These are phyloP conservation scores for Sigmodon hispidus DNA, from an alignment of 2,113 vertebrate species.

Conservation along the genomic window DNA sequence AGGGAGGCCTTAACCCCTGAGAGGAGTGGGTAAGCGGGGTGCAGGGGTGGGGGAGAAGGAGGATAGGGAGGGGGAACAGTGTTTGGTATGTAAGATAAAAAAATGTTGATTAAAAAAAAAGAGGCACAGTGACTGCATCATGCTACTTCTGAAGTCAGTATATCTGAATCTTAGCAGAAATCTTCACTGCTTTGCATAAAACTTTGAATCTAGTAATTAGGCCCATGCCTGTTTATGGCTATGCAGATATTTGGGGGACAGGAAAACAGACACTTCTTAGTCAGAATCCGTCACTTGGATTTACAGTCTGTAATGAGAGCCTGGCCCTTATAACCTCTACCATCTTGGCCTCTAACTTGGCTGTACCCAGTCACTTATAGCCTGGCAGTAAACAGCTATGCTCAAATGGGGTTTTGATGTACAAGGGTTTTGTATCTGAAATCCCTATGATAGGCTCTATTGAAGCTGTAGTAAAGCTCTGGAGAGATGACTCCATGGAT, in stretches of 20 bases:
- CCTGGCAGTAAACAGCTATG: background rate
- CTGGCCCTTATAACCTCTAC: too few species aligned
- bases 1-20: too few species aligned
- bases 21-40: too few species aligned
- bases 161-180: background rate
- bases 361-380: background rate
- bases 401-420: background rate
- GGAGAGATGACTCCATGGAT: background rate
- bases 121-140: background rate
- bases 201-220: background rate
- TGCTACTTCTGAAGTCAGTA: background rate
- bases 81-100: too few species aligned
- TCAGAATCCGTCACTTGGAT: background rate
- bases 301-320: background rate
- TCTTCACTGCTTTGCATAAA: background rate
- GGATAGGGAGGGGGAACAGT: too few species aligned
- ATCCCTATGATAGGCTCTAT: background rate
- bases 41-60: too few species aligned
- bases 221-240: background rate
- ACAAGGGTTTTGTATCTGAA: conserved; percentile 6
- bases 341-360: background rate
- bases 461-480: background rate
- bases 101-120: too few species aligned
- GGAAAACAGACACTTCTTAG: background rate
- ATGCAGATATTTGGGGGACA: background rate